Base-by-base conservation (phyloP, 2,113 vertebrate species). In the Epinephelus cyanopodus region DNA sequence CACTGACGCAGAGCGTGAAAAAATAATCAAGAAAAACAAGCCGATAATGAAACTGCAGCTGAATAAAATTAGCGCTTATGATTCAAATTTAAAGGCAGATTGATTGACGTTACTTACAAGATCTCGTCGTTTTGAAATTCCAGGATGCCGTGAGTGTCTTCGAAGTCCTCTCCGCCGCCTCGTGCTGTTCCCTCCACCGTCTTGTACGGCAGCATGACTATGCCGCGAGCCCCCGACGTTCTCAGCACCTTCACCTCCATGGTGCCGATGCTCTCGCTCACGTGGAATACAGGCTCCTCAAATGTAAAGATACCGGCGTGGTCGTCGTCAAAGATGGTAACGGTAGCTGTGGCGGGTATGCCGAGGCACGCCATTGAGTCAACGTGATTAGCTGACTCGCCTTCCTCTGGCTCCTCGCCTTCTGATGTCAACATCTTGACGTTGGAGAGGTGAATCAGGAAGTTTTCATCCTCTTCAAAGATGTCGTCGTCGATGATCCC, bases 41-140 rank as follows among this genome's bases (percentile, higher is more conserved):
- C 14, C 5, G n/a, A 82, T 13, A 42, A 47, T 67, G 50, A 83
- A 29, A 68, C 4, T 45, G 8, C 63, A 63, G 58, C 66, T n/a
- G 3, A 67, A 66, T 29, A 54, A n/a, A 47, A 19, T 5, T 13
- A 29, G 54, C 19, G 63, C 9, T 27, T 48, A n/a, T 11, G n/a
- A 58, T 61, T 65, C 15, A 14, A 23, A 23, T 13, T 23, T 29
- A 17, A 52, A 70, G 25, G 17, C 27, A 52, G 33, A 68, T 23
- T 50, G 53, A 60, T 39, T 19, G 53, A 39, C 47, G n/a, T 64
- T 73, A 99, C 98, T 99, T 96, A 99, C 98, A 99, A 97, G 92
- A 99, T 99, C 90, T 99, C 98, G 9, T 99, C 98, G 0, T 99
- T 99, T 95, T 99, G 97, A 95, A 99, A 99, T 85, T 99, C 98